Conservation (phyloP, 2,113 vertebrate species). For the Anoplopoma fimbria region DNA sequence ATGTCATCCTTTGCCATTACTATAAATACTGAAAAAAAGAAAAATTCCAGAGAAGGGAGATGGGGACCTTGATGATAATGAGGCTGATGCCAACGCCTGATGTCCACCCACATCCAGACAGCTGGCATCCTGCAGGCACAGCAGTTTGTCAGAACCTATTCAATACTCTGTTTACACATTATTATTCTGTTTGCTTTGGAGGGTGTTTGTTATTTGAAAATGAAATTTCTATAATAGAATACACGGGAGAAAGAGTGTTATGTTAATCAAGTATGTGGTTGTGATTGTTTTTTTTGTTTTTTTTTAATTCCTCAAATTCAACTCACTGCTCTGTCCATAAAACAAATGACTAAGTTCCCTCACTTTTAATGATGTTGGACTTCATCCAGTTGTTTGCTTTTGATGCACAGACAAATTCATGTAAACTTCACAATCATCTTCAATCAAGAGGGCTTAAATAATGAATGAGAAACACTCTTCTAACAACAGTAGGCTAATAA, state of each 20-base stretch:
- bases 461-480: background rate
- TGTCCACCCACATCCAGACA: slow-evolving; percentile 56
- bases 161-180: slow-evolving; percentile 30
- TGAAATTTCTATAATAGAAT: slow-evolving; percentile 11
- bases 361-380: background rate
- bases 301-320: background rate
- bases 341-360: background rate
- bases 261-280: slow-evolving; percentile 2
- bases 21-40: slow-evolving; percentile 9
- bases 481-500: background rate
- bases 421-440: slow-evolving; percentile 6
- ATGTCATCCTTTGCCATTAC: background rate
- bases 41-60: background rate
- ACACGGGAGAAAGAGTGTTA: background rate
- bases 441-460: background rate
- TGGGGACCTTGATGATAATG: slow-evolving; percentile 42
- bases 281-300: background rate
- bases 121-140: slow-evolving; percentile 48
- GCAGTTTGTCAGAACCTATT: slow-evolving; percentile 51
- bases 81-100: slow-evolving; percentile 52
- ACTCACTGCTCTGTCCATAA: background rate
- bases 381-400: background rate
- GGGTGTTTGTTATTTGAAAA: slow-evolving; percentile 15
- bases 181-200: slow-evolving; percentile 24
- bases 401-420: background rate